These are phyloP conservation scores for Julus scandinavius DNA, from an alignment of 2,888 invertebrate genomes.

Conservation along the genomic window DNA sequence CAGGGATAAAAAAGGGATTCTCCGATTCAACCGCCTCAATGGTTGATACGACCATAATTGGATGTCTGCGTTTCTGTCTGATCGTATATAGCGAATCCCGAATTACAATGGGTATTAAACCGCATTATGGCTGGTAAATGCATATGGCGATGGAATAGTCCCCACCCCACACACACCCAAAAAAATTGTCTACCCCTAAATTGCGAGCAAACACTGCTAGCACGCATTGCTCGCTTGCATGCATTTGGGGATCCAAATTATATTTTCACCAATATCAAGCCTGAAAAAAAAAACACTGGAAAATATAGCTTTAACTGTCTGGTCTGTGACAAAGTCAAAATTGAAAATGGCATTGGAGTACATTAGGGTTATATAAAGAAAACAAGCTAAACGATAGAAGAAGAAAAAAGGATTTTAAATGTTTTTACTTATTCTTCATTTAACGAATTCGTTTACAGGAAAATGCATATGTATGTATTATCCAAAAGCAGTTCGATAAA, in stretches of 20 bases:
- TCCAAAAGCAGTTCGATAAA: neutral
- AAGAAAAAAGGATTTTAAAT: too few relatives aligned
- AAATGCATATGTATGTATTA: neutral
- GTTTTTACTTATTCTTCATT: too few relatives aligned
- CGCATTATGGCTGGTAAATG: constrained; percentile 20
- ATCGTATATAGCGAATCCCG: neutral
- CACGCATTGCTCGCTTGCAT: neutral
- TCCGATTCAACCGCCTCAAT: constrained; percentile 12
- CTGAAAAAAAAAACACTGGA: neutral
- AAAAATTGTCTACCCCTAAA: neutral
- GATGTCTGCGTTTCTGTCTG: constrained; percentile 2
- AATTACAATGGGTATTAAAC: constrained; percentile 4
- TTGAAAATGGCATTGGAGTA: too few relatives aligned
- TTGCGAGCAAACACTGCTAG: neutral
- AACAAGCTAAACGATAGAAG: too few relatives aligned
- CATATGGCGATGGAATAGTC: neutral
- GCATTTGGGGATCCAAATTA: neutral
- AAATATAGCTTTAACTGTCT: neutral
- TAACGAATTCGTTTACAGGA: too few relatives aligned
- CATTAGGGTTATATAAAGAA: too few relatives aligned
- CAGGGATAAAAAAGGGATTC: constrained; percentile 24
- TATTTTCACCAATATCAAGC: neutral
- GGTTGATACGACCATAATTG: constrained; percentile 9
- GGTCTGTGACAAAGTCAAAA: too few relatives aligned
- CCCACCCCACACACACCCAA: neutral